Evolutionary conservation across 2,797 vertebrate genomes (phyloP), one percentile per base, ranked within the genome.

Genomic region (Tragelaphus eurycerus): DNA sequence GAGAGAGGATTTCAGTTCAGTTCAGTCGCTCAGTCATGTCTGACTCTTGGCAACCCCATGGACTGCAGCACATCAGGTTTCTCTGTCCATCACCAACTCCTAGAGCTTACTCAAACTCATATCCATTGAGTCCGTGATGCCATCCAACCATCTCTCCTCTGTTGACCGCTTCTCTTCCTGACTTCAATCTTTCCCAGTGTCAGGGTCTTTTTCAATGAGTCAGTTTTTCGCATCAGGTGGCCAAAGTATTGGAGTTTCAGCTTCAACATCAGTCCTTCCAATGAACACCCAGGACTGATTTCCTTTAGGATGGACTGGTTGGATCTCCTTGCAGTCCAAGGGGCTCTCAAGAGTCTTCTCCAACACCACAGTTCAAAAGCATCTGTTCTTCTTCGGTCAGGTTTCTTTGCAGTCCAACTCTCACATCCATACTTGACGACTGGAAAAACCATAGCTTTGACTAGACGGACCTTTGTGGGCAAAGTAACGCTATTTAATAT

Each of bases 11-110:
- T 43, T 71, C 64, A 71, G 19, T 23, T 38, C n/a, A 71, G n/a
- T 21, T 23, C 64, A 71, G 64, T 71, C 10, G 0, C 19, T 71
- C n/a, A 71, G 0, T 38, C 4, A 11, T 38, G 64, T 67, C 17
- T 0, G 4, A 67, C n/a, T 67, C n/a, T 64, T 64, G 38, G n/a
- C 0, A 0, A 67, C n/a, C 17, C 64, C 17, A 1, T 23, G 17
- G 64, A 71, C 10, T 21, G n/a, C 10, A 38, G n/a, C n/a, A 38
- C 0, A 0, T 17, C 19, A 38, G 17, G n/a, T 71, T n/a, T n/a
- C n/a, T 17, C n/a, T 38, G 10, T 2, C 19, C 64, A 38, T 71
- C n/a, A 34, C 64, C n/a, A 34, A 11, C n/a, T 34, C 4, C 19
- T n/a, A 21, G 19, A 71, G 64, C 10, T 38, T 38, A 17, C n/a